A percentile compares a stretch with the other conserved stretches of the same genome.
Evolutionary conservation across 35 echinoderm and acorn worm genomes (phyloP).

Genomic region (Chiridota heheva): DNA sequence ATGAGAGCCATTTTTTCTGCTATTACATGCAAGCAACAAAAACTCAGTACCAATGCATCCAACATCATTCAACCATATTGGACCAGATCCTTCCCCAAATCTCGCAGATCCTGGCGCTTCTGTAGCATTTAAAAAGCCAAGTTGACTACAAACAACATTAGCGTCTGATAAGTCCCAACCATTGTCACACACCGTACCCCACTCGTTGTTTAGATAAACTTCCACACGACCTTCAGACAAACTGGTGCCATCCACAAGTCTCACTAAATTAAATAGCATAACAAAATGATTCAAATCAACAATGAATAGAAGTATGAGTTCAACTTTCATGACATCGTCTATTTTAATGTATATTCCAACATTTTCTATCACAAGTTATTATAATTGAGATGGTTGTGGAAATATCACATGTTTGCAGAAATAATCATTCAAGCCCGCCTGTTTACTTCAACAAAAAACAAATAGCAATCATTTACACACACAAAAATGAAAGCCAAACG

Average conservation of each 20-base stretch:
- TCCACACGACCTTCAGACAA: conserved; percentile 50
- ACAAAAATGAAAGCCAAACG: too few relatives aligned
- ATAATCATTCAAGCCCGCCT: too few relatives aligned
- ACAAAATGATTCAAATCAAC: too few relatives aligned
- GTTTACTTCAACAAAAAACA: too few relatives aligned
- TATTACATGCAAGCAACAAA: conserved; percentile 1
- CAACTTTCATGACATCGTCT: too few relatives aligned
- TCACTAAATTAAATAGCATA: too few relatives aligned
- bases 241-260: conserved; percentile 26
- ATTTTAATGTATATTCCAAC: too few relatives aligned
- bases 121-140: not conserved
- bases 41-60: conserved; percentile 35
- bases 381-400: too few relatives aligned
- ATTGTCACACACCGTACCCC: conserved; percentile 58
- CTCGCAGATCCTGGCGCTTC: not conserved
- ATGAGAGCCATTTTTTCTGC: not conserved
- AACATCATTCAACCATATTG: conserved; percentile 48
- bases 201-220: conserved; percentile 15
- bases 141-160: conserved; percentile 37
- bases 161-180: conserved; percentile 39
- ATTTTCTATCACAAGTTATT: too few relatives aligned
- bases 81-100: conserved; percentile 28
- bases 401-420: too few relatives aligned
- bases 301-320: too few relatives aligned
- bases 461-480: too few relatives aligned